Conservation (phyloP, 2,888 invertebrate genomes). For the Cerastis leucographa region DNA sequence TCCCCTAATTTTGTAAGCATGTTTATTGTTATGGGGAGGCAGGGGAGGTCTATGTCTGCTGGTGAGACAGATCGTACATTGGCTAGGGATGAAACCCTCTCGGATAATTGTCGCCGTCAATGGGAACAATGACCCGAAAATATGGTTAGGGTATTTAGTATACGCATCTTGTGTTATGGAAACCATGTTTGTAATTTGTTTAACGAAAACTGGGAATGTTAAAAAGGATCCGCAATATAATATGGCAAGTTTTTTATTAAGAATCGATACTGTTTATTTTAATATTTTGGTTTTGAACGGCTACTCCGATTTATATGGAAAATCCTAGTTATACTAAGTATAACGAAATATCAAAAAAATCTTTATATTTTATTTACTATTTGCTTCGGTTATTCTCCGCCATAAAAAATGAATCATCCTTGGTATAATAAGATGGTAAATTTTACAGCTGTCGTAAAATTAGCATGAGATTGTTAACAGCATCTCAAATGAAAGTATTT, state of each 20-base stretch:
- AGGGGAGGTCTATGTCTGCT: constrained; percentile 63
- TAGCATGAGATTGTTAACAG: constrained; percentile 81
- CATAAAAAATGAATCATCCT: constrained; percentile 82
- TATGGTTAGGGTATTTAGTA: constrained; percentile 64
- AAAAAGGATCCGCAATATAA: background rate
- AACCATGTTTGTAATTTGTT: constrained; percentile 53
- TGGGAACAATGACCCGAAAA: constrained; percentile 80
- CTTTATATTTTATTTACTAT: constrained; percentile 35
- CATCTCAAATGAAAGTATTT: constrained; percentile 77
- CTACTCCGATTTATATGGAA: no score
- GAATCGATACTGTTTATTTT: background rate
- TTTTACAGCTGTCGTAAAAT: constrained; percentile 83
- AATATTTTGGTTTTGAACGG: no score
- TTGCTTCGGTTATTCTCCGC: constrained; percentile 67
- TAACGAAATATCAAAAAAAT: constrained; percentile 9
- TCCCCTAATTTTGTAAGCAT: constrained; percentile 14
- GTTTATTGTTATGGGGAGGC: constrained; percentile 37
- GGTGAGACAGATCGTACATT: constrained; percentile 68
- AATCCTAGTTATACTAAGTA: background rate
- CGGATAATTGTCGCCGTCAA: constrained; percentile 77
- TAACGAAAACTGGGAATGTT: background rate
- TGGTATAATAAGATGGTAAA: constrained; percentile 82
- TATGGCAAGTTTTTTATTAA: background rate
- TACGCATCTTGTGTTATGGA: constrained; percentile 49
- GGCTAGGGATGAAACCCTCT: constrained; percentile 77